Evolutionary conservation across 2,888 invertebrate species (phyloP), one percentile per base, ranked within the genome.

Genomic region (Pristionchus arcanus): DNA sequence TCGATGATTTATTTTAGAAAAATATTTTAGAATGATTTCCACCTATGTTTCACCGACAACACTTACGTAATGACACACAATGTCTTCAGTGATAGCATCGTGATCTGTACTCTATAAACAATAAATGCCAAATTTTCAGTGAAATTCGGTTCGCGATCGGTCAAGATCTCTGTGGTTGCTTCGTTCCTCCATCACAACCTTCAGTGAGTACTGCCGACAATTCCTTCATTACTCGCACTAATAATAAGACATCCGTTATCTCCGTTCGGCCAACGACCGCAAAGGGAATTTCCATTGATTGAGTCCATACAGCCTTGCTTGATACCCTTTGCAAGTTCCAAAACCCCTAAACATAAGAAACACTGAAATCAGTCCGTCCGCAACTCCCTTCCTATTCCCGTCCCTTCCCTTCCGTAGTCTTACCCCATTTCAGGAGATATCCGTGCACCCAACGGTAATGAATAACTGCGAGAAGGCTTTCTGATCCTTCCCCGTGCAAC

Each of bases 81-180:
- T n/a, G 63, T 63, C 63, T 63, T 3, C 63, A 63, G 11, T n/a
- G 83, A 16, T n/a, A 21, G n/a, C 53, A 3, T 59, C 53, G 49
- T 9, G n/a, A 19, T 53, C 19, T 16, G 25, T n/a, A n/a, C n/a
- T n/a, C n/a, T n/a, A n/a, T n/a, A n/a, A 49, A 49, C 11, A 49
- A 71, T 7, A 31, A 71, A 68, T 68, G 5, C n/a, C n/a, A n/a
- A n/a, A 25, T 59, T 55, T 55, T 19, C 87, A 88, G 87, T 34
- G 87, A 88, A 25, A 88, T 88, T 31, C 87, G 87, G 11, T 88
- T 55, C 74, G 87, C 87, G 42, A 88, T 88, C 49, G 87, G 87
- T 4, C 87, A 74, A 9, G 87, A 88, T 37, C 55, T 88, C 34
- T 88, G 87, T 25, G 74, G 87, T 0, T 88, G 87, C 42, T 88